Conservation (phyloP, 2,888 invertebrate species). For the Macrostomum cliftonense region DNA sequence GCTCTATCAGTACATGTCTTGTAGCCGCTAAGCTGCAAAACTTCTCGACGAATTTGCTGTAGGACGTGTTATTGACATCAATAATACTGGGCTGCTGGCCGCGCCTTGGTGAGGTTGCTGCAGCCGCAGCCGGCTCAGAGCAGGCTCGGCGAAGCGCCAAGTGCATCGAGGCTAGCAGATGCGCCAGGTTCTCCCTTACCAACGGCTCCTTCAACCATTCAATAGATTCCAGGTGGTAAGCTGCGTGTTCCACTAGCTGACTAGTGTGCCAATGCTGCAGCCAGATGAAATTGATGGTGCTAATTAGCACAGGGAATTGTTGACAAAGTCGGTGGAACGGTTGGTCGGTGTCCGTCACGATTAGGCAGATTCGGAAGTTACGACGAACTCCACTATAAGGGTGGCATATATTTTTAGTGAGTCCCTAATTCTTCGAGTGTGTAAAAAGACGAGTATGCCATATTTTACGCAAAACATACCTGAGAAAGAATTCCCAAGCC, state of each 20-base stretch:
- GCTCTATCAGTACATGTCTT: constrained; percentile 20
- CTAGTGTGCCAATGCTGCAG: constrained; percentile 32
- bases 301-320: constrained; percentile 28
- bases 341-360: constrained; percentile 21
- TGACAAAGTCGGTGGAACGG: constrained; percentile 29
- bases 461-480: too few relatives aligned
- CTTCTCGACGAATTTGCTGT: constrained; percentile 35
- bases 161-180: constrained; percentile 37
- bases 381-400: constrained; percentile 26
- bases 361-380: constrained; percentile 33
- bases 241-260: constrained; percentile 30
- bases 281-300: constrained; percentile 35
- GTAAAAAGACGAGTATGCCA: too few relatives aligned
- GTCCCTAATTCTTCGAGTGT: too few relatives aligned
- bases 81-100: constrained; percentile 14
- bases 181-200: constrained; percentile 30
- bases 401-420: too few relatives aligned
- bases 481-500: constrained; percentile 37
- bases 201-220: background rate
- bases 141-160: constrained; percentile 20
- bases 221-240: constrained; percentile 22
- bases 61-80: constrained; percentile 29
- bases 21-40: constrained; percentile 26
- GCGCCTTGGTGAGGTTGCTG: constrained; percentile 25
- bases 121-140: constrained; percentile 30